Percentiles rank a stretch among this genome's conserved stretches.
Evolutionary conservation across 2,113 vertebrate species (phyloP).

Genomic region (Cranoglanis bouderius): DNA sequence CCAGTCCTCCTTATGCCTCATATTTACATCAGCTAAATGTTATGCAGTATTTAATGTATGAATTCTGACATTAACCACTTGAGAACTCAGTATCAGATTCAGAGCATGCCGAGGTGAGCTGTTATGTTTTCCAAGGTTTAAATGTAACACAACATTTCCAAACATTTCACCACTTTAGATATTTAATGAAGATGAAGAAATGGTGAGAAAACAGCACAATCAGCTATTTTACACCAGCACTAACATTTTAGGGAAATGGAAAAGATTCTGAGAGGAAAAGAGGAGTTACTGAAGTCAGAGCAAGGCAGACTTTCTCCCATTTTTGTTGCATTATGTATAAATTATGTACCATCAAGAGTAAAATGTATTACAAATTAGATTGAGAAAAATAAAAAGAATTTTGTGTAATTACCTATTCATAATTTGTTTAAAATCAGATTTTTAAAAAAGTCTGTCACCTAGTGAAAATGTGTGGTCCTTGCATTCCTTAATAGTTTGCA

Average conservation of each 20-base stretch:
- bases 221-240: constrained; percentile 4
- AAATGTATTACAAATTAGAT: too few relatives aligned
- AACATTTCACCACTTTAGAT: neutral
- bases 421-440: neutral
- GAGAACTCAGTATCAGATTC: neutral
- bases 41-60: neutral
- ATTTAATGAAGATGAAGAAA: neutral
- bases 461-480: constrained; percentile 53
- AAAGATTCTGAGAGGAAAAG: neutral
- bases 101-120: neutral
- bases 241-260: neutral
- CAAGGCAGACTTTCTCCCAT: neutral
- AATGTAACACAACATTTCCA: neutral
- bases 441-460: neutral
- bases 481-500: constrained; percentile 71
- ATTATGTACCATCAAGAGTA: neutral
- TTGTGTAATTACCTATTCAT: neutral
- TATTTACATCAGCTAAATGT: constrained; percentile 6
- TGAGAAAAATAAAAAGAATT: neutral
- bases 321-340: neutral
- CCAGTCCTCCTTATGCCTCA: neutral
- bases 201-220: neutral
- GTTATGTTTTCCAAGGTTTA: constrained; percentile 11
- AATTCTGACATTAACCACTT: neutral
- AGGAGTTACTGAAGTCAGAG: constrained; percentile 6